Base-by-base conservation (phyloP, 2,888 invertebrate species). In the Sinodicranocentrus sp. region DNA sequence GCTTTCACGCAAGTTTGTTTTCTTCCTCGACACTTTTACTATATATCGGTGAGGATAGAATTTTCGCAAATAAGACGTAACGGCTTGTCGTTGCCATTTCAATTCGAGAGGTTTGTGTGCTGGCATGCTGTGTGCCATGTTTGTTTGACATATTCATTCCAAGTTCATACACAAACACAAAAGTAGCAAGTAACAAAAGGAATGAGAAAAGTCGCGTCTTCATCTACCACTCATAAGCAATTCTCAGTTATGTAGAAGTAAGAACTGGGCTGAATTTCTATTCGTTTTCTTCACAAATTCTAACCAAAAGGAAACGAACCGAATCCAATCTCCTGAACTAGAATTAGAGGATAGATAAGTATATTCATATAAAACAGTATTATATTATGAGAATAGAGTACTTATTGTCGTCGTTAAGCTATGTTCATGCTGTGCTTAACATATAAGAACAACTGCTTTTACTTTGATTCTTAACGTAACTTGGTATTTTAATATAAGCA, bases 141-240 rank as follows among this genome's bases (percentile, higher is more conserved):
- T 48, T 48, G 48, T 15, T 48, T 48, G 48, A 48, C 48, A n/a
- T 15, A 48, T 48, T 48, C 39, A 39, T 39, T 48, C 48, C 48
- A 48, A 48, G 48, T 48, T 48, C 48, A 48, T 48, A n/a, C 48
- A 48, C 48, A 48, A 48, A n/a, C 48, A 48, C 48, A 48, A 48
- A 48, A 48, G 48, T 48, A n/a, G n/a, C 57, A 57, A 25, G 25
- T n/a, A 57, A 57, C 57, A 57, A 25, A 57, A 57, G 57, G 25
- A 57, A 25, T 23, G 25, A 19, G 10, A 19, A 52, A 52, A 57
- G 13, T 57, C 52, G 25, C 8, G 15, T 48, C 48, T 57, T 57
- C 52, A 57, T 10, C 48, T 10, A 10, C 13, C 57, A 57, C 2
- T 57, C 57, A 57, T 57, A 25, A 57, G 15, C 5, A 57, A 57